Conservation (phyloP, 2,797 vertebrate genomes). For the Syndactyla subalaris region DNA sequence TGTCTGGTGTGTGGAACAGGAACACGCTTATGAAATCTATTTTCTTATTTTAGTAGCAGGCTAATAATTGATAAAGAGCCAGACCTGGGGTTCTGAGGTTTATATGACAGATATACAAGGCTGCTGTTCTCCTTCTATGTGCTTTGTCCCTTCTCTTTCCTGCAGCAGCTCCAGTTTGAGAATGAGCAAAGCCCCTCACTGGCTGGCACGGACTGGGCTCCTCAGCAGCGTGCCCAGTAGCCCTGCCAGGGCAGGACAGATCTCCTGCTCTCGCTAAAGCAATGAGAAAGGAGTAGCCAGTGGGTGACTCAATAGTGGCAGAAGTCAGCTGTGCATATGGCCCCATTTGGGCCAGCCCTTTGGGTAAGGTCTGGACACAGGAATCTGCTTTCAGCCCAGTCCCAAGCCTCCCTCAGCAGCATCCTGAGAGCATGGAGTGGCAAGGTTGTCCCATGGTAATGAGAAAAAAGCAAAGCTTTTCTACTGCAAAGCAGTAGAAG, state of each 20-base stretch:
- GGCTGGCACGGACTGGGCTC: neutral
- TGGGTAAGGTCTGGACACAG: neutral
- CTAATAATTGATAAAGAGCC: slow-evolving; percentile 55
- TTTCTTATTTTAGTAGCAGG: slow-evolving; percentile 47
- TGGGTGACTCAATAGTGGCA: neutral
- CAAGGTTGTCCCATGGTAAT: accelerated
- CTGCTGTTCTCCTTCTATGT: neutral
- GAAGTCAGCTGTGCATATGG: neutral
- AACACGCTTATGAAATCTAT: slow-evolving; percentile 43
- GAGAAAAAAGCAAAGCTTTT: too few relatives aligned
- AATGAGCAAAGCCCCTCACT: neutral
- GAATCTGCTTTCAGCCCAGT: neutral
- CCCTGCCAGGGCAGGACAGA: neutral
- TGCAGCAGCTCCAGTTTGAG: neutral
- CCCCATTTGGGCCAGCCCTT: neutral
- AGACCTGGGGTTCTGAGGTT: slow-evolving; percentile 7
- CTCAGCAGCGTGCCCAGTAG: neutral
- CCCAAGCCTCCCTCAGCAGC: neutral
- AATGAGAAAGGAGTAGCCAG: neutral
- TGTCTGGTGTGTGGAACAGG: slow-evolving; percentile 44
- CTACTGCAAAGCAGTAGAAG: neutral
- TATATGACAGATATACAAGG: slow-evolving; percentile 24
- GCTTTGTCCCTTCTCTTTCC: neutral
- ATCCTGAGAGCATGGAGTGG: neutral
- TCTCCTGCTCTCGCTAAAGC: neutral